A percentile compares a stretch with the other conserved stretches of the same genome.
These are phyloP conservation scores for Hydrozoanthus tunicans DNA, from an alignment of 64 coral and sea anemone species.

Conservation along the genomic window DNA sequence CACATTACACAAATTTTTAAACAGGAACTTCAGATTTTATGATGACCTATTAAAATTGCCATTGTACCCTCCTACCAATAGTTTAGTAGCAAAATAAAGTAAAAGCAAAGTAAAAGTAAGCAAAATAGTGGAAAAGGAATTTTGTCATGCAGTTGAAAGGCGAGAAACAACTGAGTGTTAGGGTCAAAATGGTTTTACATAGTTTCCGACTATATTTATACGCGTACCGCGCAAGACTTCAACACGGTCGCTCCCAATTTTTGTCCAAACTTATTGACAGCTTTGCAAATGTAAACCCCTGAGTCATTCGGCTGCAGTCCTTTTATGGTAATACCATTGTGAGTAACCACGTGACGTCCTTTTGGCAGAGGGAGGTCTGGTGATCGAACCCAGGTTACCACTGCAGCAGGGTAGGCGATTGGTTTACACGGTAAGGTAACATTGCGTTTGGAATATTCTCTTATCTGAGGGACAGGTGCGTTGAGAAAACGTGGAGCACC, in stretches of 20 bases:
- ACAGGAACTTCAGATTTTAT: too few relatives aligned
- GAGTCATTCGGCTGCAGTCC: neutral
- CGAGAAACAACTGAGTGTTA: neutral
- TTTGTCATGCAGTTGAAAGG: neutral
- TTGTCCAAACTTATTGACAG: conserved; percentile 52
- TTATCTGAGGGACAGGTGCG: neutral
- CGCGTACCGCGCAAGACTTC: neutral
- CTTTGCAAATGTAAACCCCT: conserved; percentile 56
- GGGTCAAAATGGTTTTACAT: neutral
- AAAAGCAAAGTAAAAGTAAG: too few relatives aligned
- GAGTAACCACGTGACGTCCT: conserved; percentile 4
- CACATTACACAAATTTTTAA: too few relatives aligned
- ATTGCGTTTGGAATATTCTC: neutral
- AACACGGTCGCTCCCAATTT: conserved; percentile 44
- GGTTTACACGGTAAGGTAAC: conserved; percentile 42
- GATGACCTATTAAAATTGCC: too few relatives aligned
- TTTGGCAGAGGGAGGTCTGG: conserved; percentile 39
- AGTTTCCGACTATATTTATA: neutral
- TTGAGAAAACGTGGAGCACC: conserved; percentile 51
- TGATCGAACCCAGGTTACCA: conserved; percentile 46
- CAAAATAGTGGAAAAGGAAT: too few relatives aligned
- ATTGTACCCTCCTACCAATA: too few relatives aligned
- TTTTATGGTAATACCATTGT: conserved; percentile 18
- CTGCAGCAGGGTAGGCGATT: conserved; percentile 40
- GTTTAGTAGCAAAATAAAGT: too few relatives aligned